phyloP scores from a whole-genome alignment of 2,888 invertebrate genomes.

The Tenthredo amoena region DNA sequence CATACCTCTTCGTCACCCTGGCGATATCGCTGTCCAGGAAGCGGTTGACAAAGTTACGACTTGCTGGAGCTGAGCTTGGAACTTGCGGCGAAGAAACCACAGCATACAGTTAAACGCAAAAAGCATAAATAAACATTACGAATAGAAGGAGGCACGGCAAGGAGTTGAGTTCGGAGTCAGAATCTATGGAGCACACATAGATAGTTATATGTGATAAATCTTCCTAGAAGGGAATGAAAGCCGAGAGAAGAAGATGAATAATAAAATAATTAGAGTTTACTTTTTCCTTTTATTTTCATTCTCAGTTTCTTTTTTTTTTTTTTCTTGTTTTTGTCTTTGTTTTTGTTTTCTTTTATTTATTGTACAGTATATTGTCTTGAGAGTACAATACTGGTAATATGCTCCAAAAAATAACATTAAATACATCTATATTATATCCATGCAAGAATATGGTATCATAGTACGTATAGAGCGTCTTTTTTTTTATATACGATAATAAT shows the following conservation, averaged over 20 bases:
- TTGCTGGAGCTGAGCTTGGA: conserved; percentile 49
- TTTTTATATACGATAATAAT: conserved; percentile 18
- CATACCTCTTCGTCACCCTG: conserved; percentile 51
- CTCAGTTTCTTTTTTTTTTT: not conserved
- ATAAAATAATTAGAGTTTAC: not conserved
- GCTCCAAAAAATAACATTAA: conserved; percentile 50
- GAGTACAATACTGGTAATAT: conserved; percentile 46
- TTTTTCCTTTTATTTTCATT: not conserved
- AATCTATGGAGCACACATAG: conserved; percentile 7
- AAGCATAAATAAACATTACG: conserved; percentile 66
- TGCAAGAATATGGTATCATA: conserved; percentile 31
- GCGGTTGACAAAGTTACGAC: conserved; percentile 55
- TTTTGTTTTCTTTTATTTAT: conserved; percentile 11
- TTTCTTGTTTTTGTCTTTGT: not conserved
- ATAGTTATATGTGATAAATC: not conserved
- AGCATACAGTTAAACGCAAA: conserved; percentile 71
- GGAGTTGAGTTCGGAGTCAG: conserved; percentile 16
- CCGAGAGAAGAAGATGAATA: not conserved
- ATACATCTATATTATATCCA: conserved; percentile 39
- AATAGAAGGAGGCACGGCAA: conserved; percentile 43
- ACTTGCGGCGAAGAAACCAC: conserved; percentile 63
- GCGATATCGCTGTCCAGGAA: conserved; percentile 55
- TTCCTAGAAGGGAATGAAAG: not conserved
- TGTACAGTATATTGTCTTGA: conserved; percentile 50
- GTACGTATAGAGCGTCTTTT: conserved; percentile 14